Conservation (phyloP, 1,140 invertebrate genomes). For the Drosophila elegans region DNA sequence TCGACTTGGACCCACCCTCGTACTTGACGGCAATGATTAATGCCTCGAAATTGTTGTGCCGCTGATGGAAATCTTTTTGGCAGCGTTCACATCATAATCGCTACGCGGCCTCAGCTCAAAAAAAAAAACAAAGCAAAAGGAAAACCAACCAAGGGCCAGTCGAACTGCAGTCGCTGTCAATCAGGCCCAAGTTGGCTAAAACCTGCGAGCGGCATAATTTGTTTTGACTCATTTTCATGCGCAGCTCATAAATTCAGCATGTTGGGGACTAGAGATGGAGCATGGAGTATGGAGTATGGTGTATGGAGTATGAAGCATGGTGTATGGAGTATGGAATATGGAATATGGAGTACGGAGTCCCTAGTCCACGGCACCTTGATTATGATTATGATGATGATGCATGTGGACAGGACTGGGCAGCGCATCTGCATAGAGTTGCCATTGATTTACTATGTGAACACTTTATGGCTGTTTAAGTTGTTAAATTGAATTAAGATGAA, state of each 20-base stretch:
- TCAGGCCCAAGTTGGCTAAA: slow-evolving; percentile 33
- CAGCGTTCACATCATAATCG: slow-evolving; percentile 77
- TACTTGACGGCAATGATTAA: slow-evolving; percentile 71
- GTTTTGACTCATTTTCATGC: slow-evolving; percentile 83
- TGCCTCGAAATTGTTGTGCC: slow-evolving; percentile 71
- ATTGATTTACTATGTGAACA: slow-evolving; percentile 84
- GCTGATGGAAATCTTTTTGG: slow-evolving; percentile 68
- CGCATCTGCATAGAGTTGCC: slow-evolving; percentile 64
- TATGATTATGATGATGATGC: slow-evolving; percentile 45
- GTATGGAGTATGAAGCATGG: not conserved
- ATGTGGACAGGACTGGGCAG: slow-evolving; percentile 50
- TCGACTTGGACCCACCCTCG: slow-evolving; percentile 59
- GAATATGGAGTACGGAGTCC: not conserved
- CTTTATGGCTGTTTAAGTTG: slow-evolving; percentile 85
- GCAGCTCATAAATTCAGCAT: slow-evolving; percentile 72
- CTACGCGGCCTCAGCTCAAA: slow-evolving; percentile 16
- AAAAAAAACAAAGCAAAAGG: too few species aligned
- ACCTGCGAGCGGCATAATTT: slow-evolving; percentile 72
- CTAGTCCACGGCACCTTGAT: slow-evolving; percentile 37
- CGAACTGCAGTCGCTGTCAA: slow-evolving; percentile 58
- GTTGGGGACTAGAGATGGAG: slow-evolving; percentile 15
- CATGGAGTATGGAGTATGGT: not conserved
- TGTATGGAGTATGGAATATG: not conserved
- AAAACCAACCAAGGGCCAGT: slow-evolving; percentile 14
- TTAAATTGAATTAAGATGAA: slow-evolving; percentile 85